Evolutionary conservation across 2,888 invertebrate genomes (phyloP).

Genomic region (Isotomurus palustris): DNA sequence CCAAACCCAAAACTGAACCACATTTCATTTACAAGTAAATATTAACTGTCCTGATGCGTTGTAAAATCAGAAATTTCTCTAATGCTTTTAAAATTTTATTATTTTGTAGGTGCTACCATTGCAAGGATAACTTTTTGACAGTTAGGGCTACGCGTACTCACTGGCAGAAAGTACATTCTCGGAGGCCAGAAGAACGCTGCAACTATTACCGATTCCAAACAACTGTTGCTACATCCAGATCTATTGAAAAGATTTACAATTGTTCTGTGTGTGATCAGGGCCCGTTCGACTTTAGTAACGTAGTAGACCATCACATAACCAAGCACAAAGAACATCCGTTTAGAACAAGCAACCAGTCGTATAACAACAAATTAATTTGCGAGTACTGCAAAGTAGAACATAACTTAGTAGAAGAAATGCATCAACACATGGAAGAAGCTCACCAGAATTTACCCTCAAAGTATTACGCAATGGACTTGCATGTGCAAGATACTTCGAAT

Average conservation of each 20-base stretch:
- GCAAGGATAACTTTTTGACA: constrained; percentile 47
- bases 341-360: constrained; percentile 16
- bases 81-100: constrained; percentile 4
- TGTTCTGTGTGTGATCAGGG: constrained; percentile 35
- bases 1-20: too few species aligned
- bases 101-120: constrained; percentile 49
- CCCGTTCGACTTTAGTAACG: constrained; percentile 16
- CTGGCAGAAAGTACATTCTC: constrained; percentile 23
- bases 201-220: constrained; percentile 26
- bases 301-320: constrained; percentile 29
- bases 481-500: neutral
- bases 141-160: constrained; percentile 37
- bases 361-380: constrained; percentile 10
- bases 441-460: constrained; percentile 50
- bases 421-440: constrained; percentile 50
- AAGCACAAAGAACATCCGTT: constrained; percentile 27
- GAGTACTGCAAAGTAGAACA: constrained; percentile 48
- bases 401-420: constrained; percentile 48
- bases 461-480: constrained; percentile 32
- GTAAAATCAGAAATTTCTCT: too few species aligned
- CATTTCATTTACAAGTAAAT: too few species aligned
- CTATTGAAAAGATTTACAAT: constrained; percentile 18
- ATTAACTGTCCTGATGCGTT: too few species aligned
- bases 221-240: too few species aligned
- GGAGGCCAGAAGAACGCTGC: constrained; percentile 16